Conservation (phyloP, 2,888 invertebrate genomes). For the Leucania comma region DNA sequence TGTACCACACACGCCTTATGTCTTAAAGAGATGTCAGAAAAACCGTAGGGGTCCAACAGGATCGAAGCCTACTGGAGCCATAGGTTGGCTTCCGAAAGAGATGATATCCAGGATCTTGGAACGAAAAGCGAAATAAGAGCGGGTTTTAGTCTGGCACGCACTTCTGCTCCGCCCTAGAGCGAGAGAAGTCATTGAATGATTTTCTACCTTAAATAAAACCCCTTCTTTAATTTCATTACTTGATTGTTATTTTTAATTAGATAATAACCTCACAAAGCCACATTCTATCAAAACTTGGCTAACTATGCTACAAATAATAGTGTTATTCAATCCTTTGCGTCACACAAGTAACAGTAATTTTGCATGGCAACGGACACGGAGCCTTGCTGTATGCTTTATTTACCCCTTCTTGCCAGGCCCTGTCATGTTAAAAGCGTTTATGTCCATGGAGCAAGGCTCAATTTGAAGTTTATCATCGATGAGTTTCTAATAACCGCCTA, state of each 20-base stretch:
- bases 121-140: no score
- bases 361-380: constrained; percentile 68
- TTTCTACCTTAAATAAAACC: no score
- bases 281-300: constrained; percentile 11
- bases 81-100: no score
- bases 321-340: constrained; percentile 56
- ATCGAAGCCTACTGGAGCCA: no score
- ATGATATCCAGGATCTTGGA: no score
- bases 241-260: constrained; percentile 11
- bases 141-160: no score
- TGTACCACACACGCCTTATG: no score
- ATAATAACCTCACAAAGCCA: constrained; percentile 5
- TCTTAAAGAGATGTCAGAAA: no score
- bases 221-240: constrained; percentile 8
- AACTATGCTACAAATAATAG: constrained; percentile 44
- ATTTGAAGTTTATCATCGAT: constrained; percentile 21
- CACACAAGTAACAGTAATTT: constrained; percentile 70
- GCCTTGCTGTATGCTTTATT: constrained; percentile 62
- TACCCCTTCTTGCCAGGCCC: constrained; percentile 54
- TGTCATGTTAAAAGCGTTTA: constrained; percentile 5
- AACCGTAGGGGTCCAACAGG: no score
- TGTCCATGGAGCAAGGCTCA: constrained; percentile 38
- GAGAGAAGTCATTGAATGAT: no score
- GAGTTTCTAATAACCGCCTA: constrained; percentile 53
- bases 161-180: no score